Conservation (phyloP, 2,113 vertebrate species). For the Cinclus cinclus region DNA sequence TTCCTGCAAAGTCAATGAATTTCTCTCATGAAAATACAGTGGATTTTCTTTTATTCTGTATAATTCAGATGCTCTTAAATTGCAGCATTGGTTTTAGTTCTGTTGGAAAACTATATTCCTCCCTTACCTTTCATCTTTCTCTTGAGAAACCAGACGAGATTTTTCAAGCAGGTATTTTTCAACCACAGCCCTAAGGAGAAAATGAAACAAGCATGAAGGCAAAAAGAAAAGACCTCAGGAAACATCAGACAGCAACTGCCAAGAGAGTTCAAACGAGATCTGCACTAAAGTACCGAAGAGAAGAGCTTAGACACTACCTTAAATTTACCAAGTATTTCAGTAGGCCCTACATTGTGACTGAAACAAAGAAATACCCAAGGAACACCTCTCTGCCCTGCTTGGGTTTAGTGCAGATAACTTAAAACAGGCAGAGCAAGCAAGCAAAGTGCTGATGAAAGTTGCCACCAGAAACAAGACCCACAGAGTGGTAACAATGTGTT, state of each 20-base stretch:
- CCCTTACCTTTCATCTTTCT: slow-evolving; percentile 93
- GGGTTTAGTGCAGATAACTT: background rate
- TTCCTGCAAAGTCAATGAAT: slow-evolving; percentile 78
- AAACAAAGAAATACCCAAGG: background rate
- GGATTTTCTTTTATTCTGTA: background rate
- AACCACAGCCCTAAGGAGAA: slow-evolving; percentile 86
- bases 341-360: background rate
- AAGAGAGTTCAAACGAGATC: background rate
- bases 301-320: background rate
- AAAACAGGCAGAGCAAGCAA: background rate
- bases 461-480: background rate
- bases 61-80: background rate
- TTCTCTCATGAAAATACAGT: background rate
- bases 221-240: background rate
- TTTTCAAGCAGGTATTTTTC: slow-evolving; percentile 99
- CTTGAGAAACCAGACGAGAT: slow-evolving; percentile 94
- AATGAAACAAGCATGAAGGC: background rate
- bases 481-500: background rate
- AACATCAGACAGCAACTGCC: background rate
- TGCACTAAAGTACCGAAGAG: background rate
- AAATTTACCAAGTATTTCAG: background rate
- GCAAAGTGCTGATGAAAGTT: background rate
- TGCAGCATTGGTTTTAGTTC: background rate
- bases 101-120: background rate
- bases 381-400: background rate